Evolutionary conservation across 2,888 invertebrate species (phyloP).

Genomic region (Resseliella maxima): DNA sequence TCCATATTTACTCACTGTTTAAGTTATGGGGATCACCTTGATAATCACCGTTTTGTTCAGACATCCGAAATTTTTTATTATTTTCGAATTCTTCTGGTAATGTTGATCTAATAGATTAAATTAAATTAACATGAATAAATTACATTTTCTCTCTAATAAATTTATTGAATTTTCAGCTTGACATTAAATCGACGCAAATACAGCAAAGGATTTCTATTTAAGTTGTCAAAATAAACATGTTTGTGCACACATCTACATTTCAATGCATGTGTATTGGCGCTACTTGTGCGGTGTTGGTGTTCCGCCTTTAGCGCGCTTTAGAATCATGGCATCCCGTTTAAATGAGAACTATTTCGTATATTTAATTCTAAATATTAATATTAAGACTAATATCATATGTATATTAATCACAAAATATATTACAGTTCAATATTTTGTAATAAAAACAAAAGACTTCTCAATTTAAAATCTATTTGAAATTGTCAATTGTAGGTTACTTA

Average conservation of each 20-base stretch:
- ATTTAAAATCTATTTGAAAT: background rate
- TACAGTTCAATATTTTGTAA: background rate
- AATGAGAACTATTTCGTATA: background rate
- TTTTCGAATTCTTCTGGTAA: background rate
- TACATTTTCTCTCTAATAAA: background rate
- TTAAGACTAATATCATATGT: too few relatives aligned
- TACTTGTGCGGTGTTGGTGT: background rate
- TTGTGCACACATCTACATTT: background rate
- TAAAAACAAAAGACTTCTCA: background rate
- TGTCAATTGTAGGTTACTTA: background rate
- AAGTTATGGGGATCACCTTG: background rate
- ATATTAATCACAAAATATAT: too few relatives aligned
- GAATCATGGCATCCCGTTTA: background rate
- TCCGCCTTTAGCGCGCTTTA: conserved; percentile 33
- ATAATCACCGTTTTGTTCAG: conserved; percentile 13
- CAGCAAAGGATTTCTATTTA: background rate
- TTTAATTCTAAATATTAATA: background rate
- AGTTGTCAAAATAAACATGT: conserved; percentile 5
- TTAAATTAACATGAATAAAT: background rate
- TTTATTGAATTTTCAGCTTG: background rate
- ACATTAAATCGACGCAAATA: conserved; percentile 23
- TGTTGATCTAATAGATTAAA: background rate
- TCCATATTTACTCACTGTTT: background rate
- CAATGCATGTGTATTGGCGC: background rate
- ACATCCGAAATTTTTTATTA: background rate